Percentiles rank a stretch among this genome's conserved stretches.
These are phyloP conservation scores for Sisyra nigra DNA, from an alignment of 2,888 invertebrate species.

Conservation along the genomic window DNA sequence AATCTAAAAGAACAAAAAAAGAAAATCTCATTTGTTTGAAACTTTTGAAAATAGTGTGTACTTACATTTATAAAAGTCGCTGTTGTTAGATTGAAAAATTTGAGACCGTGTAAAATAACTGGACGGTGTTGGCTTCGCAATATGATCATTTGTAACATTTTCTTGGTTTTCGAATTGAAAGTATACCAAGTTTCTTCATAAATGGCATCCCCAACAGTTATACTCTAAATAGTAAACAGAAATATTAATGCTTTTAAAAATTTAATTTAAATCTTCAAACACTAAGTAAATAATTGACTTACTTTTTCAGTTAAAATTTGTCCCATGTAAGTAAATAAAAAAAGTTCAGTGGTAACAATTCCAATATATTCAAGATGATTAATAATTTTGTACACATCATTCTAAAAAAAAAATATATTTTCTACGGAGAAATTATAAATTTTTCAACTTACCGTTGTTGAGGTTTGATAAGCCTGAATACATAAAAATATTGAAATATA, in stretches of 20 bases:
- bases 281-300: too few species aligned
- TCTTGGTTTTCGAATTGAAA: slow-evolving; percentile 8
- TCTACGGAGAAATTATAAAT: too few species aligned
- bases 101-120: slow-evolving; percentile 12
- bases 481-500: slow-evolving; percentile 22
- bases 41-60: too few species aligned
- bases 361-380: background rate
- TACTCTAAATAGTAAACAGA: slow-evolving; percentile 11
- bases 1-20: too few species aligned
- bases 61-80: slow-evolving; percentile 6
- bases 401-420: background rate
- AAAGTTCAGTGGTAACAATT: background rate
- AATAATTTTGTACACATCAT: background rate
- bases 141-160: slow-evolving; percentile 11
- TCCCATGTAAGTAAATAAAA: background rate
- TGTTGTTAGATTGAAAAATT: slow-evolving; percentile 13
- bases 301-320: slow-evolving; percentile 2
- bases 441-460: background rate
- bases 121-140: slow-evolving; percentile 10
- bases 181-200: slow-evolving; percentile 12
- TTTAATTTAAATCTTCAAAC: slow-evolving; percentile 14
- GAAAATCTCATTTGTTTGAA: too few species aligned
- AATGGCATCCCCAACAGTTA: slow-evolving; percentile 7
- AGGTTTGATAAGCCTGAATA: slow-evolving; percentile 20
- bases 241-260: slow-evolving; percentile 14